phyloP scores from a whole-genome alignment of 2,888 invertebrate species.

The Portevinia maculata region DNA sequence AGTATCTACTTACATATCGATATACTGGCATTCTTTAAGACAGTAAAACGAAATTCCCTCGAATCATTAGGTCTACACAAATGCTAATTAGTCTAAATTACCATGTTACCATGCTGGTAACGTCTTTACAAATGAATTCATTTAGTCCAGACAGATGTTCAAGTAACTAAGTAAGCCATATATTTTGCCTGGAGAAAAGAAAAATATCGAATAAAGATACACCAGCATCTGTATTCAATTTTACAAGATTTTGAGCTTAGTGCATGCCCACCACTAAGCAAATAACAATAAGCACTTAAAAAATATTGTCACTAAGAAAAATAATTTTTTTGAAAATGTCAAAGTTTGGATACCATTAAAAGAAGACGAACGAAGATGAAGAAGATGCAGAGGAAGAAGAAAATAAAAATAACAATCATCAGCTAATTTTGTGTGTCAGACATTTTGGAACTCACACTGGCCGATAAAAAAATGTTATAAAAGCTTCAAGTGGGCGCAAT shows the following conservation, averaged over 20 bases:
- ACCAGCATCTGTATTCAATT: conserved; percentile 13
- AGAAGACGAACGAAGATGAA: conserved; percentile 15
- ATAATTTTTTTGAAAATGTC: conserved; percentile 40
- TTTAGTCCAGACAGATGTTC: conserved; percentile 32
- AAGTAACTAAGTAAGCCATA: not conserved
- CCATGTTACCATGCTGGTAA: not conserved
- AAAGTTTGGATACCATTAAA: conserved; percentile 44
- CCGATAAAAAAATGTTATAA: conserved; percentile 55
- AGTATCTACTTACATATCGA: conserved; percentile 19
- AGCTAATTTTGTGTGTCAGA: conserved; percentile 69
- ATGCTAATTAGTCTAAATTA: conserved; percentile 38
- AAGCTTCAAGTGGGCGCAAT: conserved; percentile 68
- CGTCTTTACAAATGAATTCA: conserved; percentile 33
- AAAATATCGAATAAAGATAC: conserved; percentile 36
- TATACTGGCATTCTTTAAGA: conserved; percentile 11
- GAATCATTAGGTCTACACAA: conserved; percentile 16
- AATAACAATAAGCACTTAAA: conserved; percentile 54
- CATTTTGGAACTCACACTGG: conserved; percentile 60
- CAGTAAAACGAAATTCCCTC: conserved; percentile 6
- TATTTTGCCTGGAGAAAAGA: not conserved
- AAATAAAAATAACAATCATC: conserved; percentile 55
- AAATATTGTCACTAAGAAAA: conserved; percentile 39
- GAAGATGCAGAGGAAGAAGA: conserved; percentile 15
- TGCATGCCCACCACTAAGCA: conserved; percentile 35
- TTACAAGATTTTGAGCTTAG: conserved; percentile 48